Evolutionary conservation across 2,113 vertebrate species (phyloP).

Genomic region (Oreotrochilus melanogaster): DNA sequence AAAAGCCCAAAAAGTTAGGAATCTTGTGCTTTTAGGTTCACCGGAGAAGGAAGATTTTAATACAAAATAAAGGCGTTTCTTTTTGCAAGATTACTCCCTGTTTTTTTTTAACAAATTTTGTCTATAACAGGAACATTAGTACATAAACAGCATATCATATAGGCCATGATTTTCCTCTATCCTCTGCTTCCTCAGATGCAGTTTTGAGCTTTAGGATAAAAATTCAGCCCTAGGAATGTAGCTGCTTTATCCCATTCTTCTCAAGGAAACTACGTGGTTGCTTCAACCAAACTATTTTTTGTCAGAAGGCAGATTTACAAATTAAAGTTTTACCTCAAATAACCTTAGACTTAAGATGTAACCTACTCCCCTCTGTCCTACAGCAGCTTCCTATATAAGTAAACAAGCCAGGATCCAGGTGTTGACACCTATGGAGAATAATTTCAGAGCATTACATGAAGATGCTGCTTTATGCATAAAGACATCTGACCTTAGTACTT

Average conservation of each 20-base stretch:
- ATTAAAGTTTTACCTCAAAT: constrained; percentile 37
- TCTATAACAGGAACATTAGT: background rate
- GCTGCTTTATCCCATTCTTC: background rate
- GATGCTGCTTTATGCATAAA: background rate
- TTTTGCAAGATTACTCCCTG: background rate
- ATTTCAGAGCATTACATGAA: background rate
- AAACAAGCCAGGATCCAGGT: background rate
- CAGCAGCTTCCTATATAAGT: background rate
- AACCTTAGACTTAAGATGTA: background rate
- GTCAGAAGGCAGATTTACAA: constrained; percentile 9
- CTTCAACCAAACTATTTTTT: background rate
- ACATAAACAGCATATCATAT: background rate
- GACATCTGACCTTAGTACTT: background rate
- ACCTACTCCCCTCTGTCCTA: background rate
- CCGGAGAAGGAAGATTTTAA: background rate
- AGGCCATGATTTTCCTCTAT: background rate
- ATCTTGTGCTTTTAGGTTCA: background rate
- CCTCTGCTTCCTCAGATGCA: background rate
- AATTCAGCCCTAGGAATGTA: background rate
- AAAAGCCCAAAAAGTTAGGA: background rate
- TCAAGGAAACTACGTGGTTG: background rate
- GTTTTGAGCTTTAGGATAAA: background rate
- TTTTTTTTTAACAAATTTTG: background rate
- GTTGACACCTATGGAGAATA: background rate
- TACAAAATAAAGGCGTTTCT: background rate